phyloP scores from a whole-genome alignment of 1,140 invertebrate genomes.

The Pachypsylla venusta region DNA sequence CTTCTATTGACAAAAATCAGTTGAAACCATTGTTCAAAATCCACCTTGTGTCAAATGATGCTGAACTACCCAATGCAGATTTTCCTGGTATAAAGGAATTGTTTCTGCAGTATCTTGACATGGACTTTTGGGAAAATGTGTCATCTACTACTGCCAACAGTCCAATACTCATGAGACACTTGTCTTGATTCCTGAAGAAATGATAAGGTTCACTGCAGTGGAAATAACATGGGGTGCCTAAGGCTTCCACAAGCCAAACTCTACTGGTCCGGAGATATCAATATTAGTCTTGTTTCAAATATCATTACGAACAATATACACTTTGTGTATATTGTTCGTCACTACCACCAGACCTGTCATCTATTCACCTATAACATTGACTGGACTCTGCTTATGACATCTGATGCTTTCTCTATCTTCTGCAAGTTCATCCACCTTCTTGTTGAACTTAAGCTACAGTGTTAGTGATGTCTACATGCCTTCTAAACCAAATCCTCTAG shows the following conservation, averaged over 20 bases:
- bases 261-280: background rate
- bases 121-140: background rate
- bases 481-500: constrained; percentile 20
- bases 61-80: too few relatives aligned
- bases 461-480: constrained; percentile 15
- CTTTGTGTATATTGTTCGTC: background rate
- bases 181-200: background rate
- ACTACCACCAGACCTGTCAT: background rate
- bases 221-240: background rate
- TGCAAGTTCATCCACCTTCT: too few relatives aligned
- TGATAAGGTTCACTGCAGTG: background rate
- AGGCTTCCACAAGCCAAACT: background rate
- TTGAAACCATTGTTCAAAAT: too few relatives aligned
- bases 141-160: background rate
- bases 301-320: constrained; percentile 3
- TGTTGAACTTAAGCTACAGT: background rate
- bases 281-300: background rate
- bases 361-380: too few relatives aligned
- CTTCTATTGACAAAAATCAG: too few relatives aligned
- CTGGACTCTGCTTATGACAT: too few relatives aligned
- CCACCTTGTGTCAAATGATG: too few relatives aligned
- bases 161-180: background rate
- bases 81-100: background rate
- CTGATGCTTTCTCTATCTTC: too few relatives aligned
- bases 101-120: background rate